phyloP scores from a whole-genome alignment of 2,888 invertebrate genomes.

The Cheilosia vulpina region DNA sequence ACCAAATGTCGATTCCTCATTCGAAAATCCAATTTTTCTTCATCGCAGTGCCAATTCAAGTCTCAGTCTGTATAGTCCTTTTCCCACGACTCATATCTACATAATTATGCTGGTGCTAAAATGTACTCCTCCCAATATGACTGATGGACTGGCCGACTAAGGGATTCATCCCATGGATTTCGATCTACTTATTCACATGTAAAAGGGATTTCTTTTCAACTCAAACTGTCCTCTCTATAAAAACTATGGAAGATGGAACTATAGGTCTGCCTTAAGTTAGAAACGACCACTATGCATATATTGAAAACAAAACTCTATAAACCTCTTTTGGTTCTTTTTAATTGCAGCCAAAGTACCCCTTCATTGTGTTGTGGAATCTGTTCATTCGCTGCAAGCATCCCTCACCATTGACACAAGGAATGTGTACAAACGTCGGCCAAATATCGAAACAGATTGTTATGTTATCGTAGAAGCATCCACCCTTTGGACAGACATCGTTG shows the following conservation, averaged over 20 bases:
- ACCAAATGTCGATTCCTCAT: constrained; percentile 7
- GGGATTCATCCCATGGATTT: constrained; percentile 72
- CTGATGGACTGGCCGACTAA: constrained; percentile 75
- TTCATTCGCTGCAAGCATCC: constrained; percentile 87
- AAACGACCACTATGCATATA: neutral
- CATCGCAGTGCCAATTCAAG: too few species aligned
- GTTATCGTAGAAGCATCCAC: constrained; percentile 97
- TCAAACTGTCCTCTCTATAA: neutral
- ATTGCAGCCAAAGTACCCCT: constrained; percentile 91
- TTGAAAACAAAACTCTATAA: neutral
- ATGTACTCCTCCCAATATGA: constrained; percentile 75
- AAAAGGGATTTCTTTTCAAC: neutral
- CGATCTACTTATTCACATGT: neutral
- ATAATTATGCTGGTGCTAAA: too few species aligned
- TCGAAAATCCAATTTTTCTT: neutral
- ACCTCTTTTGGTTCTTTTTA: constrained; percentile 30
- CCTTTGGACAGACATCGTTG: constrained; percentile 95
- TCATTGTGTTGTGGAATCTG: constrained; percentile 97
- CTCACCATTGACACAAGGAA: constrained; percentile 85
- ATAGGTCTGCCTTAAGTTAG: neutral
- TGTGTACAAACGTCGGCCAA: constrained; percentile 88
- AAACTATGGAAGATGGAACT: neutral
- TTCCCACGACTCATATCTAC: too few species aligned
- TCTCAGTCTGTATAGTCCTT: too few species aligned
- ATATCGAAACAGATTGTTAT: constrained; percentile 96